These are phyloP conservation scores for Thaleichthys pacificus DNA, from an alignment of 2,797 vertebrate genomes.

Conservation along the genomic window DNA sequence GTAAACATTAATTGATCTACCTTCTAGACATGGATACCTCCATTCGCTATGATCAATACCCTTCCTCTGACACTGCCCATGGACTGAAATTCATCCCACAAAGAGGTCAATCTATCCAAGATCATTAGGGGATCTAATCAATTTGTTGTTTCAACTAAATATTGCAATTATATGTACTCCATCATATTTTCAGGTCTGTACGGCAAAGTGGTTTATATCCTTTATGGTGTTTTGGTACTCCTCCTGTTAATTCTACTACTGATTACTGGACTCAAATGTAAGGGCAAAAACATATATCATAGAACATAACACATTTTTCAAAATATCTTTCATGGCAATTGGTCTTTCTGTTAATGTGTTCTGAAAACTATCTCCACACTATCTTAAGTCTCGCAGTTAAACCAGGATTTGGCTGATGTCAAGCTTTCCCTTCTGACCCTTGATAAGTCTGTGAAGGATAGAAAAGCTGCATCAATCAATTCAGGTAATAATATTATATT, in stretches of 20 bases:
- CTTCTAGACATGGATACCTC: slow-evolving; percentile 56
- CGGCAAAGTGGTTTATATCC: slow-evolving; percentile 42
- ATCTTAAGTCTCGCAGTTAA: slow-evolving; percentile 63
- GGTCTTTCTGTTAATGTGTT: background rate
- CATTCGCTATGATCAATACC: slow-evolving; percentile 58
- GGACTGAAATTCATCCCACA: slow-evolving; percentile 3
- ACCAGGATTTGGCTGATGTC: slow-evolving; percentile 55
- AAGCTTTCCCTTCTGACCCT: slow-evolving; percentile 43
- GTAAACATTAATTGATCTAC: slow-evolving; percentile 2
- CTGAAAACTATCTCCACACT: background rate
- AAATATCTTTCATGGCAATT: background rate
- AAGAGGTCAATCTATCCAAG: slow-evolving; percentile 36
- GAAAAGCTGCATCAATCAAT: background rate
- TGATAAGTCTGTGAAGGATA: background rate
- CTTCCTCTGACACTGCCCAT: slow-evolving; percentile 21
- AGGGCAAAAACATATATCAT: background rate
- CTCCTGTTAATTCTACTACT: slow-evolving; percentile 67
- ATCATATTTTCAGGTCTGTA: slow-evolving; percentile 25
- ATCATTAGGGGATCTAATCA: background rate
- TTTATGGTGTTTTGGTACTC: slow-evolving; percentile 59
- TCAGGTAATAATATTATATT: slow-evolving; percentile 10
- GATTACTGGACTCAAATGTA: slow-evolving; percentile 71
- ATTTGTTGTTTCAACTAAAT: background rate
- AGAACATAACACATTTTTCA: background rate
- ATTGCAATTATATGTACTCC: background rate